Conservation (phyloP, 2,113 vertebrate genomes). For the Archilochus colubris region DNA sequence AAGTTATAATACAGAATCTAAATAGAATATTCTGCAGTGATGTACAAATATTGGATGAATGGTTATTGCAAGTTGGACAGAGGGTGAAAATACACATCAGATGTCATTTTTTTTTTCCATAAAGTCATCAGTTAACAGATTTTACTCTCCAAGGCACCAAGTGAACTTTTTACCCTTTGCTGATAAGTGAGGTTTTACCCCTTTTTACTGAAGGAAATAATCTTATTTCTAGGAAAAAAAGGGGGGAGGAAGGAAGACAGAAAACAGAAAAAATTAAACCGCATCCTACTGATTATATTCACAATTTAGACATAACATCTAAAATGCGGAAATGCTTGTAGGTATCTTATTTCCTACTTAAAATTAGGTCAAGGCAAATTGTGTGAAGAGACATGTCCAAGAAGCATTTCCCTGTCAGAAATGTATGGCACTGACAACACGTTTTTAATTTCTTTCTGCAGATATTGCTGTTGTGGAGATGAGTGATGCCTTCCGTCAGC, state of each 20-base stretch:
- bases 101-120: not conserved
- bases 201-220: not conserved
- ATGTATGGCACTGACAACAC: not conserved
- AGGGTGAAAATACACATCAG: not conserved
- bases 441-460: slow-evolving; percentile 66
- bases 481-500: slow-evolving; percentile 97
- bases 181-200: not conserved
- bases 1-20: not conserved
- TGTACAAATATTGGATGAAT: not conserved
- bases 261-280: not conserved
- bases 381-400: not conserved
- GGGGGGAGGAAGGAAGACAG: not conserved
- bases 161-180: not conserved
- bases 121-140: not conserved
- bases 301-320: not conserved
- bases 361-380: not conserved
- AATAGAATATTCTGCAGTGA: not conserved
- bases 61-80: not conserved
- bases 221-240: not conserved
- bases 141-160: not conserved
- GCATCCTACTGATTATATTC: slow-evolving; percentile 12
- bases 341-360: slow-evolving; percentile 20
- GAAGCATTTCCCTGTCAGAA: not conserved
- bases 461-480: slow-evolving; percentile 98
- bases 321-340: slow-evolving; percentile 46